Evolutionary conservation across 2,888 invertebrate genomes (phyloP), one percentile per base, ranked within the genome.

Genomic region (Lasioglossum villosulum): DNA sequence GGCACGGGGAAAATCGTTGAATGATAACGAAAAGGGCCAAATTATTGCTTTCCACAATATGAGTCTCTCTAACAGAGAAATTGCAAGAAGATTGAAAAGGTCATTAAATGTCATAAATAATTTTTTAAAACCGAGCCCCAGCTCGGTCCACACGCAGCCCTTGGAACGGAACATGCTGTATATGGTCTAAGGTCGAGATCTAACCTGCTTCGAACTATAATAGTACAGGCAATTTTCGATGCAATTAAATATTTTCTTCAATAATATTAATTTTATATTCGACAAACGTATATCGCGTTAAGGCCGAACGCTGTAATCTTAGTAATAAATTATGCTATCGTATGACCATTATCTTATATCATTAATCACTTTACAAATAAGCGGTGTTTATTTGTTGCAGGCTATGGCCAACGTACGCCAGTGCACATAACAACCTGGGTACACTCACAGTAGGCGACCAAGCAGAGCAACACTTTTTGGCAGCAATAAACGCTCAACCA

Each of bases 351-450:
- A 78, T 73, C 76, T 74, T 63, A 73, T 73, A 80, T 80, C 73
- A 71, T 85, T 84, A 84, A 85, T 84, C 85, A 85, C 80, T 80
- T 86, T 81, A 78, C 76, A 78, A 75, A 84, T 68, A 83, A 84
- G 70, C 78, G 45, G 56, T 63, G 77, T 76, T 72, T 73, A 75
- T 88, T 80, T 86, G 78, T 86, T 84, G 37, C 96, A 98, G 98
- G 93, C 95, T 98, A 72, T 98, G 98, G 97, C 98, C 98, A 16
- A 96, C 97, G 63, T 98, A 98, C 94, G 97, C 98, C 10, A 98
- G 98, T 93, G 98, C 98, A 0, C 98, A 98, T 95, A 98, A 98
- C 95, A 98, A 98, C 95, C 96, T 98, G 75, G 98, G 98, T 37
- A 98, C 98, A 2, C 95, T 98, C 88, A 96, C 98, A 90, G 95